Percentiles rank a stretch among this genome's conserved stretches.
phyloP scores from a whole-genome alignment of 1,140 invertebrate genomes.

The Eupeodes corollae region DNA sequence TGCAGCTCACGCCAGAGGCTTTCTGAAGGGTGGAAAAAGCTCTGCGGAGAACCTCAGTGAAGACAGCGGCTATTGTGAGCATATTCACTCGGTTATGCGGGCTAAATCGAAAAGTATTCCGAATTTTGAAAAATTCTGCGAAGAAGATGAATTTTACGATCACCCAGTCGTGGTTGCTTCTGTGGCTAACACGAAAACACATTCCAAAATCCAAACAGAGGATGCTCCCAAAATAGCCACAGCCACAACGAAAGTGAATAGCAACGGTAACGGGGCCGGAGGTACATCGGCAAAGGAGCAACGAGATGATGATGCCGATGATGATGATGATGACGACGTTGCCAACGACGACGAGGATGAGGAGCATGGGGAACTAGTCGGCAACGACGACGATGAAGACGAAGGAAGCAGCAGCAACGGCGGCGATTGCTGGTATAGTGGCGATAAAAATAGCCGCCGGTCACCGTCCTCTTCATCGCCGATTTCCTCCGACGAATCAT shows the following conservation, averaged over 20 bases:
- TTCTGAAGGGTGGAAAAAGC: slow-evolving; percentile 40
- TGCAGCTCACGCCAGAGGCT: slow-evolving; percentile 6
- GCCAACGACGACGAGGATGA: background rate
- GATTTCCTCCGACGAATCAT: slow-evolving; percentile 10
- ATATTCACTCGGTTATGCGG: slow-evolving; percentile 35
- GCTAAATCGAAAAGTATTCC: slow-evolving; percentile 38
- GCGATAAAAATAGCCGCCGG: slow-evolving; percentile 22
- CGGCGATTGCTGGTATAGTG: slow-evolving; percentile 15
- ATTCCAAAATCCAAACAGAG: background rate
- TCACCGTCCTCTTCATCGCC: slow-evolving; percentile 21
- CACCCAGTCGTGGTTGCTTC: slow-evolving; percentile 1
- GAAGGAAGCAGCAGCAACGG: too few species aligned
- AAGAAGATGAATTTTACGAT: slow-evolving; percentile 19
- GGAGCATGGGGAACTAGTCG: background rate
- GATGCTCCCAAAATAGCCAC: background rate
- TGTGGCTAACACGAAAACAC: slow-evolving; percentile 3
- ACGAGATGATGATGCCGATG: background rate
- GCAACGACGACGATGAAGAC: background rate
- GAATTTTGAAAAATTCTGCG: slow-evolving; percentile 36
- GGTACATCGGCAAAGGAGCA: background rate
- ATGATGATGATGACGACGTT: background rate
- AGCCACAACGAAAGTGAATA: background rate
- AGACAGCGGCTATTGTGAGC: slow-evolving; percentile 61
- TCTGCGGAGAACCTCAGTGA: slow-evolving; percentile 63
- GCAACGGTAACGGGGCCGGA: background rate